A percentile compares a stretch with the other conserved stretches of the same genome.
phyloP scores from a whole-genome alignment of 2,797 vertebrate genomes.

The Acrossocheilus wenchowensis region DNA sequence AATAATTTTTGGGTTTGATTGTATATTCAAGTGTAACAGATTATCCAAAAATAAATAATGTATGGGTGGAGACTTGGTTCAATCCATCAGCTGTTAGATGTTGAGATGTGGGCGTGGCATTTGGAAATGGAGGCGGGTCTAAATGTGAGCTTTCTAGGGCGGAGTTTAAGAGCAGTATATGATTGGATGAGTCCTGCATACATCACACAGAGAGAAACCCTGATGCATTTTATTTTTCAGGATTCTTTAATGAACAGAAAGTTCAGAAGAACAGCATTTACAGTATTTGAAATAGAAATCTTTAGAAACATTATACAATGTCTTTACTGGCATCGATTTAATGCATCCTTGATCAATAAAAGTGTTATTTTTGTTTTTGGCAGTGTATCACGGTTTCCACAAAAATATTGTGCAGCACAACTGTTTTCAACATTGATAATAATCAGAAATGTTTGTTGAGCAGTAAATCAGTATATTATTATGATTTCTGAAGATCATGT shows the following conservation, averaged over 20 bases:
- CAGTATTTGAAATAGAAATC: not conserved
- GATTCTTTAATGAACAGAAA: not conserved
- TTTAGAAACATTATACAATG: not conserved
- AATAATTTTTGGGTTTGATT: too few species aligned
- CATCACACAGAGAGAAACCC: not conserved
- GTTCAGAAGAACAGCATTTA: not conserved
- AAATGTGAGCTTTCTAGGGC: not conserved
- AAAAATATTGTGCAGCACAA: too few species aligned
- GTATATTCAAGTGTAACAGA: not conserved
- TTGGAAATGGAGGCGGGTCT: not conserved
- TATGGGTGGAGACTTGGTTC: not conserved
- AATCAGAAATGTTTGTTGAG: not conserved
- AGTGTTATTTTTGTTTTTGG: not conserved
- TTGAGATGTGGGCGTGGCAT: not conserved
- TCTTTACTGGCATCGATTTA: not conserved
- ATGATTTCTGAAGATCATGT: not conserved
- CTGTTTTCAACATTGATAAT: not conserved
- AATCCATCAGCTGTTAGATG: not conserved
- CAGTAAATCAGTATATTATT: not conserved
- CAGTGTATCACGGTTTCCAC: too few species aligned
- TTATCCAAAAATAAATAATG: too few species aligned
- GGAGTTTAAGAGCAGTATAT: too few species aligned
- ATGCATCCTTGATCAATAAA: not conserved
- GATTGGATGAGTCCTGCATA: not conserved
- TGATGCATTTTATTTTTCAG: too few species aligned